phyloP scores from a whole-genome alignment of 2,888 invertebrate species.

The Tanypteryx hageni region DNA sequence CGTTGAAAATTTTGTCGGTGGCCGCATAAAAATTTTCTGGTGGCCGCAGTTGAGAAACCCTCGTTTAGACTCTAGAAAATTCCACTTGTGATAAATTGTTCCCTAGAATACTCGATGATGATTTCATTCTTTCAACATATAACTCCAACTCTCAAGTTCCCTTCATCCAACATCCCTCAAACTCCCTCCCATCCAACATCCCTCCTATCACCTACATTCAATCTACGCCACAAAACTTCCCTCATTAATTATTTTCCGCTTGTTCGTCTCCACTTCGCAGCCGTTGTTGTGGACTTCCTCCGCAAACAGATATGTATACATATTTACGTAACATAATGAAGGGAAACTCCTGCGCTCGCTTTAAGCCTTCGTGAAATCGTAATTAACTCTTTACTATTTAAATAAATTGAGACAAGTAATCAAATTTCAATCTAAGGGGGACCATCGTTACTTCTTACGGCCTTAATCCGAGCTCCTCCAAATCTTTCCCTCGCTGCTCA shows the following conservation, averaged over 20 bases:
- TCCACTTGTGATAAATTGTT: background rate
- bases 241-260: constrained; percentile 20
- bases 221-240: constrained; percentile 36
- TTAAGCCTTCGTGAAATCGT: background rate
- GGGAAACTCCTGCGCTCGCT: background rate
- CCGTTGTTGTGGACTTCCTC: background rate
- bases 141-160: background rate
- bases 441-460: too few species aligned
- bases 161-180: constrained; percentile 1
- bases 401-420: background rate
- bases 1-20: too few species aligned
- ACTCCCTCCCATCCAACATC: constrained; percentile 6
- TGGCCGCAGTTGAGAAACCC: too few species aligned
- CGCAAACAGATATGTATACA: constrained; percentile 17
- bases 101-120: background rate
- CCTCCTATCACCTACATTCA: background rate
- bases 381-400: background rate
- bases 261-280: background rate
- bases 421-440: background rate
- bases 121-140: background rate
- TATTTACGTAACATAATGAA: background rate
- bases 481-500: too few species aligned
- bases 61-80: background rate
- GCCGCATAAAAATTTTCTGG: too few species aligned
- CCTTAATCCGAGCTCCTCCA: too few species aligned